phyloP scores from a whole-genome alignment of 1,140 invertebrate species.

The Pseudoatta argentina region DNA sequence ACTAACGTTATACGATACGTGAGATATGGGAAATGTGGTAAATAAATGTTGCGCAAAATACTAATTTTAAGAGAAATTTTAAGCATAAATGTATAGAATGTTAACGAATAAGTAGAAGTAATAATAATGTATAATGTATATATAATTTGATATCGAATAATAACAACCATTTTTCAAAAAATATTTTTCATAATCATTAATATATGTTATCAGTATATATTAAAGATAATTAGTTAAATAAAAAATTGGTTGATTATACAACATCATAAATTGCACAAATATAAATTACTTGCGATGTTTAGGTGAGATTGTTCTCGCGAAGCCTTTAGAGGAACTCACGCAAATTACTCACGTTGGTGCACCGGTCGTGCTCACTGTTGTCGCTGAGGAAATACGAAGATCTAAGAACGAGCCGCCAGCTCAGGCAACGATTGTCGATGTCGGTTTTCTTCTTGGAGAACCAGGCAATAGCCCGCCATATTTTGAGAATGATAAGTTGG shows the following conservation, averaged over 20 bases:
- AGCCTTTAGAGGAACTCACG: slow-evolving; percentile 91
- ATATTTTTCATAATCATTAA: neutral
- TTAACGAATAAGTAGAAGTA: neutral
- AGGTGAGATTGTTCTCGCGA: slow-evolving; percentile 92
- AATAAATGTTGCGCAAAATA: neutral
- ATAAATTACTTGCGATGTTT: slow-evolving; percentile 67
- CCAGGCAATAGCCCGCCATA: slow-evolving; percentile 91
- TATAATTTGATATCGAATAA: neutral
- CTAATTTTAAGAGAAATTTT: neutral
- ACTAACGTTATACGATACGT: neutral
- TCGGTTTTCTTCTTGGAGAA: slow-evolving; percentile 93
- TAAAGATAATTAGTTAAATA: neutral
- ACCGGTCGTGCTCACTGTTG: slow-evolving; percentile 92
- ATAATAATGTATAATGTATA: neutral
- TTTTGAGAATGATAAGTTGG: slow-evolving; percentile 92
- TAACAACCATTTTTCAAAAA: neutral
- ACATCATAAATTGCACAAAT: neutral
- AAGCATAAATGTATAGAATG: neutral
- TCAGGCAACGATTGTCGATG: slow-evolving; percentile 91
- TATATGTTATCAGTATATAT: neutral
- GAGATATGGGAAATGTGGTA: neutral
- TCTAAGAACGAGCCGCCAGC: slow-evolving; percentile 91
- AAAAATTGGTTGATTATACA: neutral
- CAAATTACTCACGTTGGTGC: slow-evolving; percentile 92
- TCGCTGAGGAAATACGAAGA: slow-evolving; percentile 93